These are phyloP conservation scores for Eurois occulta DNA, from an alignment of 2,888 invertebrate genomes.

Conservation along the genomic window DNA sequence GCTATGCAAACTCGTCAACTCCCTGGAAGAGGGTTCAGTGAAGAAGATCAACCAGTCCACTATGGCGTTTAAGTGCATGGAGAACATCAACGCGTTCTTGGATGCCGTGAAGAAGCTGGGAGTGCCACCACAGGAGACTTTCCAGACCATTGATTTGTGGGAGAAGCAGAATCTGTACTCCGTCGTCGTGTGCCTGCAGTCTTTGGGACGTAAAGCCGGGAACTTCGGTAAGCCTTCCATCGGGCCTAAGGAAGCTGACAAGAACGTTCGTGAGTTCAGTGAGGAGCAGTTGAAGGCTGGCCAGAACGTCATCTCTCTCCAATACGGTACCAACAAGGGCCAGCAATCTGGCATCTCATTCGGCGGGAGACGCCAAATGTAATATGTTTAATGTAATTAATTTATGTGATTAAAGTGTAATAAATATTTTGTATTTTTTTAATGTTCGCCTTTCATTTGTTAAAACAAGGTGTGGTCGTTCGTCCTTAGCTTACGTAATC, in stretches of 20 bases:
- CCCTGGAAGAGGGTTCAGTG: conserved; percentile 95
- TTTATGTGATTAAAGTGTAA: conserved; percentile 73
- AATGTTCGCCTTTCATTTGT: conserved; percentile 68
- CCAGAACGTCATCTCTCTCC: conserved; percentile 97
- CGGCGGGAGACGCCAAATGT: conserved; percentile 99
- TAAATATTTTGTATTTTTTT: conserved; percentile 81
- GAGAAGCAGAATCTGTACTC: conserved; percentile 98
- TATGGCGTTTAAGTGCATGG: conserved; percentile 99
- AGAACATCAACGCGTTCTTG: conserved; percentile 98
- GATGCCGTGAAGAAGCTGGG: conserved; percentile 96
- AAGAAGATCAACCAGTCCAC: conserved; percentile 97
- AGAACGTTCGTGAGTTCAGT: conserved; percentile 97
- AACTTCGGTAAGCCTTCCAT: conserved; percentile 96
- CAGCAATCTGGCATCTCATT: conserved; percentile 98
- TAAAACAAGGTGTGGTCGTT: conserved; percentile 70
- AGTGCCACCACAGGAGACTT: conserved; percentile 97
- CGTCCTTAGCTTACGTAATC: conserved; percentile 54
- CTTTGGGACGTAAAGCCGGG: conserved; percentile 97
- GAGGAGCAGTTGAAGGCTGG: conserved; percentile 98
- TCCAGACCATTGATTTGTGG: conserved; percentile 99
- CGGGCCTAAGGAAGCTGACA: conserved; percentile 98
- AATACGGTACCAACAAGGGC: conserved; percentile 99
- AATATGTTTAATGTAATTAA: conserved; percentile 80
- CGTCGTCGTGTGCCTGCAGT: conserved; percentile 98
- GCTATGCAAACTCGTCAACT: conserved; percentile 97